Evolutionary conservation across 2,888 invertebrate genomes (phyloP), one percentile per base, ranked within the genome.

Genomic region (Leucoptera coffeella): DNA sequence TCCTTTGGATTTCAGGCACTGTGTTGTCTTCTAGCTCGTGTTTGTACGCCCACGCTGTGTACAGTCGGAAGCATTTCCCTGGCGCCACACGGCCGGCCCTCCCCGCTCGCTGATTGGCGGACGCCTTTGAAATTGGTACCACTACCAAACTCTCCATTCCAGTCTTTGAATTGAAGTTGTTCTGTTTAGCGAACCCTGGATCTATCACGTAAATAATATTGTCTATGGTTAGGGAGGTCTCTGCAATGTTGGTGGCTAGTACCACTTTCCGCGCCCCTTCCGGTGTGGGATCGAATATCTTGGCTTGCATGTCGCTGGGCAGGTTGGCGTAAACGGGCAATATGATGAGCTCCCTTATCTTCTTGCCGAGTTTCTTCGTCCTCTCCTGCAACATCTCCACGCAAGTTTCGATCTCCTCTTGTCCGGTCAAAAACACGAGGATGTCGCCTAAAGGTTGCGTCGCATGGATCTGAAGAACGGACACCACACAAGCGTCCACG

Each of bases 111-210:
- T 99, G 97, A 71, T 96, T 96, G 2, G 99, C 96, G 22, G 96
- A 96, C 1, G 91, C 91, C 65, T 95, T 95, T 4, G 96, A 97
- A 35, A 99, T 93, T 3, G 97, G 97, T n/a, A 94, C 94, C 3
- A 99, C 94, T 72, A 94, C 89, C 31, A 99, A 73, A 39, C 95
- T 95, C 51, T 99, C 97, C 91, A 99, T 97, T 13, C 97, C 97
- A 1, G 95, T 95, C 38, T 93, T 77, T 0, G 97, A 94, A 65
- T 97, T 89, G 47, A 95, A 99, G 59, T 95, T 94, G 50, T 97
- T 97, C 61, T 97, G 96, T 54, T 99, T 99, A 24, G 93, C 92
- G 67, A 96, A 99, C 1, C 99, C 99, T n/a, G 97, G 95, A 69
- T 99, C 99, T 37, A 99, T 95, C 0, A 99, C 99, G 61, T 94